Conservation (phyloP, 2,888 invertebrate genomes). For the Pyralis farinalis region DNA sequence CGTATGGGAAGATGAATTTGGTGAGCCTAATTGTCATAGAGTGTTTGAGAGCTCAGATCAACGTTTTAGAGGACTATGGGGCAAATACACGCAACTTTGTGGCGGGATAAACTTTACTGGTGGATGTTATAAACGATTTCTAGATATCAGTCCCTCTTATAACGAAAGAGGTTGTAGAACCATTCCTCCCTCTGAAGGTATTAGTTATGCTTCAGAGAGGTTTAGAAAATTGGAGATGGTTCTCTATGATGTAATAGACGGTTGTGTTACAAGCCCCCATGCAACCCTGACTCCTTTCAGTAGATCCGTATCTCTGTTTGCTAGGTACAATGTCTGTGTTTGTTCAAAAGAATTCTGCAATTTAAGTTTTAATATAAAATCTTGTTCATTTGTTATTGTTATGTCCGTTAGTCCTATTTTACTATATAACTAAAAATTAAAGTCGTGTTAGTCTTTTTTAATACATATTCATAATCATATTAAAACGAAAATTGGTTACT, state of each 20-base stretch:
- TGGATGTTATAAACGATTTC: slow-evolving; percentile 36
- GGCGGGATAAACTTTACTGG: slow-evolving; percentile 8
- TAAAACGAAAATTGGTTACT: no score
- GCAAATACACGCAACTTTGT: slow-evolving; percentile 16
- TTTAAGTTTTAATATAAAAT: slow-evolving; percentile 6
- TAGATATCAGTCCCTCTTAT: slow-evolving; percentile 35
- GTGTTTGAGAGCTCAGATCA: slow-evolving; percentile 17
- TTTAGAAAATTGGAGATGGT: slow-evolving; percentile 27
- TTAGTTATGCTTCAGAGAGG: slow-evolving; percentile 28
- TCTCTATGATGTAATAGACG: slow-evolving; percentile 23
- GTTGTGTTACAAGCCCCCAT: slow-evolving; percentile 41
- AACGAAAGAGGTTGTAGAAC: slow-evolving; percentile 44
- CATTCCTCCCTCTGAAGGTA: slow-evolving; percentile 27
- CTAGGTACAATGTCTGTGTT: slow-evolving; percentile 50
- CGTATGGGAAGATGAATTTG: slow-evolving; percentile 16
- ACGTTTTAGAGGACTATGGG: no score
- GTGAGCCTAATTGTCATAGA: slow-evolving; percentile 20
- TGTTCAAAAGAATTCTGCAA: slow-evolving; percentile 44
- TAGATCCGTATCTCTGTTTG: slow-evolving; percentile 40
- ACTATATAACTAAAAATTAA: no score
- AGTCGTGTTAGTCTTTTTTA: no score
- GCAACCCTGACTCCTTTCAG: slow-evolving; percentile 49
- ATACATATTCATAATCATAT: no score
- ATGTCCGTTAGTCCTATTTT: neutral
- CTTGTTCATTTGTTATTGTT: no score